Base-by-base conservation (phyloP, 2,888 invertebrate species). In the Napeogenes inachia region DNA sequence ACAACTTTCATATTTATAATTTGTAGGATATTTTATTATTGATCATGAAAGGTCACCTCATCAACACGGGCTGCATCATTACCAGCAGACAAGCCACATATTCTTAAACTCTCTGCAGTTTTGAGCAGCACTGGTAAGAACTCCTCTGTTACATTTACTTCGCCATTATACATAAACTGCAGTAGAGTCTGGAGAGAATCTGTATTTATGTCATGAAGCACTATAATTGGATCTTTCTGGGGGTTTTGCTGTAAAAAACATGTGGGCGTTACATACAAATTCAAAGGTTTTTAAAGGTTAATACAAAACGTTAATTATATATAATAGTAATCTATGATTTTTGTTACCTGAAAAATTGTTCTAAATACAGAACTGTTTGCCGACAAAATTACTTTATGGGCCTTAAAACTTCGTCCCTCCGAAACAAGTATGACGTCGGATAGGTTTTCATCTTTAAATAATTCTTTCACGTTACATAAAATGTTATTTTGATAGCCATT, bases 111-210 rank as follows among this genome's bases (percentile, higher is more conserved):
- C 75, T 94, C 93, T 0, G 94, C 94, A 46, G 94, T 94, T 79
- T 93, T 93, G 64, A 94, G 79, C 57, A 94, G 84, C 61, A 93
- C 90, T 53, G 93, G 92, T 69, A 94, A 84, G 75, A 94, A 93
- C 72, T 94, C 93, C 74, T 94, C 94, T 56, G 93, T 93, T 56
- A 94, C 93, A 82, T 94, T 93, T 30, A 94, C 94, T 81, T 94
- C 94, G 5, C 94, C 94, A 75, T 94, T 93, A 77, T 94, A 94
- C 92, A 94, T 94, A 79, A 94, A 94, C 75, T 92, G 92, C 69
- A 94, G 85, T 57, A 94, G 78, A 38, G 93, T 93, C 73, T 92
- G 91, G 74, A 94, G 82, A 73, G 94, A 94, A 68, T 91, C 91
- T 70, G 93, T 93, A 77, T 93, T 92, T 72, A 94, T 93, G 86